Evolutionary conservation across 2,797 vertebrate genomes (phyloP), one percentile per base, ranked within the genome.

Genomic region (Mycteria americana): DNA sequence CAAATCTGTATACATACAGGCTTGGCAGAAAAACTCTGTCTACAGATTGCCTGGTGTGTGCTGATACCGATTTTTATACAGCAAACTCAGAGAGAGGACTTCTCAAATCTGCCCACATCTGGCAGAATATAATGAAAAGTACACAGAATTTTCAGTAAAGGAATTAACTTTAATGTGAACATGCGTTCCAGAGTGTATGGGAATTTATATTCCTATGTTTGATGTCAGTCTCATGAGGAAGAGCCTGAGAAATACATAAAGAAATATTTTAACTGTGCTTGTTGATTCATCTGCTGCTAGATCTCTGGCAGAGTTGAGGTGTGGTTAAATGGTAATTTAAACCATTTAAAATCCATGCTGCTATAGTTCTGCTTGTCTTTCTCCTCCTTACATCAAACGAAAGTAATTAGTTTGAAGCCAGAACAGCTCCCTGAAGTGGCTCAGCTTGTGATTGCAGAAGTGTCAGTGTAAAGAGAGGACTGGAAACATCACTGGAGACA

Each of bases 1-100:
- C 93, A 92, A 89, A 93, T 83, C 90, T 89, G 86, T 92, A 43
- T 63, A 93, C 91, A 59, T 46, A 69, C 45, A 88, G 78, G 46
- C 57, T 74, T 85, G 92, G 89, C 81, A 93, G 81, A 80, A 92
- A 25, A 89, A 39, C 53, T 46, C 37, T 73, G n/a, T 77, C 87
- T 95, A 70, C 91, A 78, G 81, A 41, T 43, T 93, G n/a, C 64
- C 43, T 95, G 45, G 9, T 79, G n/a, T 48, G 39, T 63, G 22
- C 70, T 79, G 51, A n/a, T 72, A 24, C 30, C 67, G 74, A 41
- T 76, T 80, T 92, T 95, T 93, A 27, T 63, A 35, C 30, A 64
- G 75, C 53, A 87, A 43, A 65, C 37, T 88, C 13, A 1, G 45
- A 45, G 51, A 79, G 57, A 63, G 33, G 54, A 59, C 43, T 87